Base-by-base conservation (phyloP, 2,888 invertebrate genomes). In the Sesia bembeciformis region DNA sequence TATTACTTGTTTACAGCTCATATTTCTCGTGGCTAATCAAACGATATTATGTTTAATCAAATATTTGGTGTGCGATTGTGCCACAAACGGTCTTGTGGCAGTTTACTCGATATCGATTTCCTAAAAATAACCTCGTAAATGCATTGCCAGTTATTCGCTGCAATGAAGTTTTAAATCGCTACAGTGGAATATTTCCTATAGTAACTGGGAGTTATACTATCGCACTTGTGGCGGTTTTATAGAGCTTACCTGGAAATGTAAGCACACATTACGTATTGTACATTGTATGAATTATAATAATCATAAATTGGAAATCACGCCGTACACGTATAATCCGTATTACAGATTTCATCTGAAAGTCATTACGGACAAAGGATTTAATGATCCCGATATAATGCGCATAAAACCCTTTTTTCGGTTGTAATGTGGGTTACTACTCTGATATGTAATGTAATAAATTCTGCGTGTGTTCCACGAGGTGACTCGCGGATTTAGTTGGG, bases 91-190 rank as follows among this genome's bases (percentile, higher is more conserved):
- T 59, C 57, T 59, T 57, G 62, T 60, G 58, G 65, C 62, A 72
- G 70, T 70, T 70, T 70, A 41, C 40, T 53, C 38, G 53, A 7
- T 61, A 78, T 76, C 66, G 72, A 74, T 73, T 67, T 65, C 63
- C 65, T 70, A 70, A 70, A 74, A 67, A 73, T 74, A 74, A 56
- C 62, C 56, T 53, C 58, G 42, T 57, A 55, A 69, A 65, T 70
- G 71, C 70, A 74, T 58, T 55, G 58, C 52, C 55, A 54, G 55
- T 62, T 60, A 57, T 56, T 58, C 54, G 57, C 51, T 60, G 60
- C 63, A 62, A 57, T 67, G 57, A 65, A 69, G 56, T 41, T 52
- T 58, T 58, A 53, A 53, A 23, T 23, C 23, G 23, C 23, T 23
- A 23, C 23, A 23, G 23, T 23, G 23, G 23, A 23, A 23, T 23